Base-by-base conservation (phyloP, 64 coral and sea anemone species). In the Orbicella faveolata region DNA sequence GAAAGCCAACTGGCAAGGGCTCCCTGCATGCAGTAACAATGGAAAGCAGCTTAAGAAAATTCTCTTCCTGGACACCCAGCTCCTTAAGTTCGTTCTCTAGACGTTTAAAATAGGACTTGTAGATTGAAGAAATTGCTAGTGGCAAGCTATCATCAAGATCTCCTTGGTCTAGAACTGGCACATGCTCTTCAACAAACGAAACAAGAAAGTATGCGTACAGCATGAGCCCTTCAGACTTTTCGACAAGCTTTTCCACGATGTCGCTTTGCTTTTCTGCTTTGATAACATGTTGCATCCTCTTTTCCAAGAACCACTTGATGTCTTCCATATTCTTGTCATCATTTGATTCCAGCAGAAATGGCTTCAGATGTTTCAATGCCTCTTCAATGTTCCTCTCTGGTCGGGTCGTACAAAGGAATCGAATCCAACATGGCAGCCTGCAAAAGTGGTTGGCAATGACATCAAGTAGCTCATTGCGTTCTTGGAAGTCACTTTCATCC, bases 401-500 rank as follows among this genome's bases (percentile, higher is more conserved):
- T 52, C 90, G 84, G 18, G 90, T 92, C 7, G 90, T 92, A 23
- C 86, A 59, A 44, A 92, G 23, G 78, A 92, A 92, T 51, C 63
- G 33, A 33, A 92, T 4, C 55, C 74, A 92, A 4, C 34, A 62
- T 39, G 90, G 90, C 9, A 92, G 82, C 34, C 77, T 74, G 17
- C 34, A 23, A 52, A 92, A 67, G 1, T 84, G 26, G 4, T 67
- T 18, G 21, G 19, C 35, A 52, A 92, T 51, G 9, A 92, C 64
- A 26, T 78, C 74, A 21, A 78, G 18, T n/a, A 92, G 21, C 25
- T 92, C 70, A 67, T 77, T 53, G 20, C 76, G 73, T 6, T 64
- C 73, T 54, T 87, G 26, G 70, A 77, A 76, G 34, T 83, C 69
- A 77, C 90, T 48, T 79, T 92, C 90, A 41, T 92, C 90, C 36